Conservation (phyloP, 2,113 vertebrate genomes). For the Gopherus flavomarginatus region DNA sequence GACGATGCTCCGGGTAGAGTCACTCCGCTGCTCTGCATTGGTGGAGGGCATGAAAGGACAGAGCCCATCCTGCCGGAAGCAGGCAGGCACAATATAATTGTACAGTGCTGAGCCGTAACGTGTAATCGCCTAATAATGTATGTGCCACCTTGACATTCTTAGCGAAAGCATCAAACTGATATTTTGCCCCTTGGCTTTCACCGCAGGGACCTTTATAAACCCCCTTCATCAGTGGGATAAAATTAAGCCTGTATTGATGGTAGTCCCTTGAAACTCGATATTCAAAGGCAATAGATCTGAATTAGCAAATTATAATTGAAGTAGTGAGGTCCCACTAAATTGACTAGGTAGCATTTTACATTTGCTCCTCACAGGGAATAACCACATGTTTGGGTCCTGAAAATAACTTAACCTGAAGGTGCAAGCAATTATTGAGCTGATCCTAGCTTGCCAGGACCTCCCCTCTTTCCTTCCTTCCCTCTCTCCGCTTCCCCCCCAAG, state of each 20-base stretch:
- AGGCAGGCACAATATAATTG: neutral
- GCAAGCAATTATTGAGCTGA: neutral
- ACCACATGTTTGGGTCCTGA: conserved; percentile 25
- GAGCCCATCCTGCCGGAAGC: neutral
- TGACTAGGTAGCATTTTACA: neutral
- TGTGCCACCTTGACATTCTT: conserved; percentile 50
- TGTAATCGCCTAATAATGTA: conserved; percentile 60
- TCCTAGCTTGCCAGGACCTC: neutral
- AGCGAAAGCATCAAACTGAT: conserved; percentile 56
- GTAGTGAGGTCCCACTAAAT: conserved; percentile 39
- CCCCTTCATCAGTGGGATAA: conserved; percentile 58
- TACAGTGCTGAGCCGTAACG: too few species aligned
- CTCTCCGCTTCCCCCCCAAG: neutral
- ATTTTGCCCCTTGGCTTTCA: conserved; percentile 50
- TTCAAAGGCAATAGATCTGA: conserved; percentile 70
- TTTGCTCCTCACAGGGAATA: conserved; percentile 16
- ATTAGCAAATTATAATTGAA: conserved; percentile 70
- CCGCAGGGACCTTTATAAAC: conserved; percentile 56
- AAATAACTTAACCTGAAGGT: conserved; percentile 29
- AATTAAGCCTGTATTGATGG: conserved; percentile 63
- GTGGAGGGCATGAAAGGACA: neutral
- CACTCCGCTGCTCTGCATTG: neutral
- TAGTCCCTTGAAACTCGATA: conserved; percentile 54
- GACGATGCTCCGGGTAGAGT: neutral
- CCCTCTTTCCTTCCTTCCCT: neutral